These are phyloP conservation scores for Plagodis pulveraria DNA, from an alignment of 2,888 invertebrate species.

Conservation along the genomic window DNA sequence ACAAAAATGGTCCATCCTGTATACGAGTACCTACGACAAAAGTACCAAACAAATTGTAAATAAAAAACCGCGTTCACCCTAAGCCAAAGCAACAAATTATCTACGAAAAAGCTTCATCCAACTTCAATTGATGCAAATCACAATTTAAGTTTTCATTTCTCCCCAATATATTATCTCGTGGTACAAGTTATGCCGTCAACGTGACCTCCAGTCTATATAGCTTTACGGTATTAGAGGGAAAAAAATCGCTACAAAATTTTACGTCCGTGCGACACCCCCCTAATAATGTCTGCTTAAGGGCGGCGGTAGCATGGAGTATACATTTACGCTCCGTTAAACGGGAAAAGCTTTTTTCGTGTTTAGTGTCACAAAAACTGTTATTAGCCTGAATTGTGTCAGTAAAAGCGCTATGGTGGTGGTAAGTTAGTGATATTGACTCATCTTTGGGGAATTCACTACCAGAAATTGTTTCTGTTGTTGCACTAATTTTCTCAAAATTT, in stretches of 20 bases:
- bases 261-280: constrained; percentile 77
- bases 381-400: constrained; percentile 79
- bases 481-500: not conserved
- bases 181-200: constrained; percentile 67
- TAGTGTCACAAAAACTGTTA: constrained; percentile 85
- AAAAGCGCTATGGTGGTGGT: constrained; percentile 51
- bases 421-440: constrained; percentile 44
- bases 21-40: not conserved
- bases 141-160: constrained; percentile 45
- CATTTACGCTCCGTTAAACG: constrained; percentile 84
- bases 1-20: too few species aligned
- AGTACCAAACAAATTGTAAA: not conserved
- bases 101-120: constrained; percentile 24
- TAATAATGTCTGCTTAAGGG: constrained; percentile 84
- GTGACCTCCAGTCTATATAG: constrained; percentile 72
- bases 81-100: constrained; percentile 21
- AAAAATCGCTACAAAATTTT: constrained; percentile 83
- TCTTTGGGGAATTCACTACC: constrained; percentile 15
- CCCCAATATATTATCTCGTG: constrained; percentile 53
- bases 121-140: constrained; percentile 41
- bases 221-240: constrained; percentile 70
- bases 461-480: not conserved
- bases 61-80: constrained; percentile 4
- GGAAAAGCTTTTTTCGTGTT: constrained; percentile 84
- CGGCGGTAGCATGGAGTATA: constrained; percentile 81